Conservation (phyloP, 2,888 invertebrate genomes). For the Eledone cirrhosa region DNA sequence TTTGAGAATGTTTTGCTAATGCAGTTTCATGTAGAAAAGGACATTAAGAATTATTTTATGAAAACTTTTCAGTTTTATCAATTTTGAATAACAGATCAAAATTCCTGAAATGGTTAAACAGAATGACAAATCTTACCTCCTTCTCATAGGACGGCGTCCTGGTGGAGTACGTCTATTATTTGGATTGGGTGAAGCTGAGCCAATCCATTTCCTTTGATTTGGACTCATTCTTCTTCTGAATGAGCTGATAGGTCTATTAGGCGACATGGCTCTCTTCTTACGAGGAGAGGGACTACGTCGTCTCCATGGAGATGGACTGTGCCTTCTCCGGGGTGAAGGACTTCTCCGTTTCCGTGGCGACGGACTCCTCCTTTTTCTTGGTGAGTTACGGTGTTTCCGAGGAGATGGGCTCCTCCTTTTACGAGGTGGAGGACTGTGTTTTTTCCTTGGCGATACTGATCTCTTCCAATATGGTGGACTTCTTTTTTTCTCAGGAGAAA, state of each 20-base stretch:
- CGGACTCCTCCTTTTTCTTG: conserved; percentile 37
- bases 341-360: conserved; percentile 36
- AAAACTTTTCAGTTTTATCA: too few species aligned
- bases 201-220: conserved; percentile 7
- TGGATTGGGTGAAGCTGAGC: conserved; percentile 27
- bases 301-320: conserved; percentile 31
- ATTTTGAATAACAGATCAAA: not conserved
- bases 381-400: conserved; percentile 38
- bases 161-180: conserved; percentile 33
- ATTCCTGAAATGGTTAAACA: not conserved
- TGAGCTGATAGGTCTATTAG: conserved; percentile 29
- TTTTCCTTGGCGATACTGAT: conserved; percentile 37
- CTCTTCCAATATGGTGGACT: conserved; percentile 41
- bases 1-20: too few species aligned
- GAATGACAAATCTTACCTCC: not conserved
- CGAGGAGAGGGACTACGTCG: conserved; percentile 33
- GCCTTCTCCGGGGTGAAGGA: conserved; percentile 17
- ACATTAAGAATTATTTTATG: too few species aligned
- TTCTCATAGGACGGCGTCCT: conserved; percentile 32
- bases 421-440: conserved; percentile 41
- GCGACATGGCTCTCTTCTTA: conserved; percentile 34
- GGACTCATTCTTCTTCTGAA: conserved; percentile 24
- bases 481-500: conserved; percentile 30
- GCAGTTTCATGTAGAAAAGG: too few species aligned
- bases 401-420: conserved; percentile 41